Conservation (phyloP, 2,113 vertebrate species). For the Equus przewalskii region DNA sequence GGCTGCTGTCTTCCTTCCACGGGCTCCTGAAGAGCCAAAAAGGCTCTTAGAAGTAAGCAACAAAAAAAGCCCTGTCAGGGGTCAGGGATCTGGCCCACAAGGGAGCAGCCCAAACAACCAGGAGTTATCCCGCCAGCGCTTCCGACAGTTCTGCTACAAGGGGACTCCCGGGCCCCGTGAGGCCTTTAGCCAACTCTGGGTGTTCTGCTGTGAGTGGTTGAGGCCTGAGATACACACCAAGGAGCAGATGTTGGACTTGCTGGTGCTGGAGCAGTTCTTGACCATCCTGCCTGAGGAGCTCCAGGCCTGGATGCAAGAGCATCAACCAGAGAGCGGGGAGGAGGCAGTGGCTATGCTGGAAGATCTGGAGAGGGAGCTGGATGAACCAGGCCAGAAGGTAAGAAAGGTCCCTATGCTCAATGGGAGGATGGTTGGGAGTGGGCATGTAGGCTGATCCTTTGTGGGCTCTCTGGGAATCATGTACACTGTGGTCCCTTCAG, state of each 20-base stretch:
- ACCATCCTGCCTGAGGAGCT: slow-evolving; percentile 32
- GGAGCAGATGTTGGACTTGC: slow-evolving; percentile 19
- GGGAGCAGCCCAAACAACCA: background rate
- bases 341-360: background rate
- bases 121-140: background rate
- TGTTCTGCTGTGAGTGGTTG: background rate
- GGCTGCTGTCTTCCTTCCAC: background rate
- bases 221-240: slow-evolving; percentile 37
- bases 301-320: background rate
- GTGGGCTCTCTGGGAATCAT: background rate
- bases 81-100: background rate
- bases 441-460: background rate
- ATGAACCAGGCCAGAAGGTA: slow-evolving; percentile 4
- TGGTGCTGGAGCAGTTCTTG: slow-evolving; percentile 25
- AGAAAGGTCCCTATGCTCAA: background rate
- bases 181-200: background rate
- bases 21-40: background rate
- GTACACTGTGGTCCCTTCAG: background rate
- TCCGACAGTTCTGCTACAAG: background rate
- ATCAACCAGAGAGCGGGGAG: background rate
- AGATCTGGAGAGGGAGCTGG: slow-evolving; percentile 24
- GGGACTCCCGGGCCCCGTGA: background rate
- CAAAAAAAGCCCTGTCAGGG: background rate
- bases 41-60: background rate
- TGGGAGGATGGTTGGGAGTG: background rate